Percentiles rank a stretch among this genome's conserved stretches.
Evolutionary conservation across 2,888 invertebrate genomes (phyloP).

Genomic region (Xestoiulus laeticollis): DNA sequence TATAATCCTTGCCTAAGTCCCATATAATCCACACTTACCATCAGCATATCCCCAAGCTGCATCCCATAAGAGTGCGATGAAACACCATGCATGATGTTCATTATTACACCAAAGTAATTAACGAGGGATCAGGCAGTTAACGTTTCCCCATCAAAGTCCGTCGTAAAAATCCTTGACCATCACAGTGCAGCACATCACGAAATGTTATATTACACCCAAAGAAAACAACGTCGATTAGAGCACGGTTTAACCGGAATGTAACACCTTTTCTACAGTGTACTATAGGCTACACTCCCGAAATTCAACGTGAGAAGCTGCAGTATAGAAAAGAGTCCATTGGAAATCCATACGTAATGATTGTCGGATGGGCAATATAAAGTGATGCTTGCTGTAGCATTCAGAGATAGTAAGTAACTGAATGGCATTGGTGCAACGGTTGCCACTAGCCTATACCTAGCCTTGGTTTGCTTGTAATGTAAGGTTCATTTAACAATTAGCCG

Average conservation of each 20-base stretch:
- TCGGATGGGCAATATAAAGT: not conserved
- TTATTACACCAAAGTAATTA: not conserved
- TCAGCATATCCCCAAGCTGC: not conserved
- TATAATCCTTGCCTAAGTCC: no score
- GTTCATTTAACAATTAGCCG: conserved; percentile 54
- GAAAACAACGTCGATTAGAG: not conserved
- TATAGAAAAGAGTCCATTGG: not conserved
- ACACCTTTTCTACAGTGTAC: not conserved
- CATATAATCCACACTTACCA: not conserved
- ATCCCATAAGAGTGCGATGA: not conserved
- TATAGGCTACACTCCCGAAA: not conserved
- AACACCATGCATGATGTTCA: not conserved
- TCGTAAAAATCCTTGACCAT: conserved; percentile 9
- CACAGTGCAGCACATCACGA: not conserved
- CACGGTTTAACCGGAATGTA: not conserved
- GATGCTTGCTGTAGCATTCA: conserved; percentile 26
- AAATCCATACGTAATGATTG: conserved; percentile 26
- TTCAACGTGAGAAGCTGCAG: not conserved
- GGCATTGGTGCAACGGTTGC: conserved; percentile 26
- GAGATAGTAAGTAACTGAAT: conserved; percentile 10
- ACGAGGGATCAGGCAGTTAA: not conserved
- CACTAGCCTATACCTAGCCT: conserved; percentile 26
- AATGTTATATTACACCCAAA: not conserved
- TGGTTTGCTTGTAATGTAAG: conserved; percentile 47
- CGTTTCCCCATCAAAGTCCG: conserved; percentile 1